Evolutionary conservation across 2,888 invertebrate genomes (phyloP).

Genomic region (Himalopsyche kuldschensis): DNA sequence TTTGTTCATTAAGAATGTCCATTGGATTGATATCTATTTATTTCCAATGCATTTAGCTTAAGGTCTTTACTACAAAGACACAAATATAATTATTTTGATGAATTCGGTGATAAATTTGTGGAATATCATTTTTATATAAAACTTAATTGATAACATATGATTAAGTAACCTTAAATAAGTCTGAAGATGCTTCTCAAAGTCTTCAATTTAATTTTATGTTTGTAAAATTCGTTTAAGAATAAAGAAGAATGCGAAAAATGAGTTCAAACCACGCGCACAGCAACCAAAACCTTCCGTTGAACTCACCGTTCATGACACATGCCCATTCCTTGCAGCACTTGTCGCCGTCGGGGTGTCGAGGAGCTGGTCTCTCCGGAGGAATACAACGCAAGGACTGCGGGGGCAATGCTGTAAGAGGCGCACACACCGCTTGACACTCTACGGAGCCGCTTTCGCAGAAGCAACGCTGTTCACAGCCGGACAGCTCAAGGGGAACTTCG

Average conservation of each 20-base stretch:
- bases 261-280: not conserved
- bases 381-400: slow-evolving; percentile 75
- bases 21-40: too few species aligned
- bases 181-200: too few species aligned
- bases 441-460: slow-evolving; percentile 87
- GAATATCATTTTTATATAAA: too few species aligned
- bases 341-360: slow-evolving; percentile 69
- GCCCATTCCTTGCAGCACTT: slow-evolving; percentile 86
- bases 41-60: too few species aligned
- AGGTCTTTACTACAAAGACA: too few species aligned
- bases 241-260: not conserved
- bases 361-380: slow-evolving; percentile 65
- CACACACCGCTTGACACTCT: slow-evolving; percentile 81
- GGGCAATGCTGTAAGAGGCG: slow-evolving; percentile 74
- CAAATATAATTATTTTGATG: too few species aligned
- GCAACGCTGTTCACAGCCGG: slow-evolving; percentile 84
- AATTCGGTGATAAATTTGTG: too few species aligned
- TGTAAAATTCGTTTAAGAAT: not conserved
- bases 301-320: slow-evolving; percentile 53
- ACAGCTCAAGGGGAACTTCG: slow-evolving; percentile 75
- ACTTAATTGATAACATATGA: too few species aligned
- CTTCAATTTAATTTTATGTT: too few species aligned
- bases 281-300: not conserved
- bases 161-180: too few species aligned
- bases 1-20: too few species aligned